Conservation (phyloP, 2,797 vertebrate genomes). For the Channallabes apus region DNA sequence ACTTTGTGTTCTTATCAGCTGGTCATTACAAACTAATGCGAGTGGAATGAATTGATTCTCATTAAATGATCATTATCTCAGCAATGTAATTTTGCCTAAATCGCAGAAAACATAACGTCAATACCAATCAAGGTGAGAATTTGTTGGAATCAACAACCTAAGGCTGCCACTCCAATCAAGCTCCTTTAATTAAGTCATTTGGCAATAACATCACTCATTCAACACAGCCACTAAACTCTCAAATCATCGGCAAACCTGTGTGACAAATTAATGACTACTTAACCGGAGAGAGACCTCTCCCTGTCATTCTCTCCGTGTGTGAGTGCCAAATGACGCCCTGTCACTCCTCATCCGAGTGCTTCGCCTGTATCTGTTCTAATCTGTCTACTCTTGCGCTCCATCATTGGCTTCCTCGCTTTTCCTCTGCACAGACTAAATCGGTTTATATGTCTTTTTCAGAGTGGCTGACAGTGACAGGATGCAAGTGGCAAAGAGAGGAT, state of each 20-base stretch:
- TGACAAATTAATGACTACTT: conserved; percentile 49
- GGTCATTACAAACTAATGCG: conserved; percentile 13
- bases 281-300: conserved; percentile 28
- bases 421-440: conserved; percentile 45
- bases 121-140: conserved; percentile 17
- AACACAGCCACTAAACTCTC: conserved; percentile 8
- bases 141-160: conserved; percentile 34
- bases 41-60: conserved; percentile 21
- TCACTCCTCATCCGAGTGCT: conserved; percentile 33
- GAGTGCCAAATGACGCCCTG: conserved; percentile 44
- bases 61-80: conserved; percentile 28
- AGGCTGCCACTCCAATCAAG: conserved; percentile 25
- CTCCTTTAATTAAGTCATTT: conserved; percentile 35
- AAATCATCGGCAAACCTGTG: conserved; percentile 28
- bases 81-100: conserved; percentile 18
- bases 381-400: conserved; percentile 32
- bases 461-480: conserved; percentile 58
- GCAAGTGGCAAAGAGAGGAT: conserved; percentile 68
- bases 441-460: conserved; percentile 52
- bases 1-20: background rate
- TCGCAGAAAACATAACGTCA: conserved; percentile 13
- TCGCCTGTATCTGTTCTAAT: conserved; percentile 41
- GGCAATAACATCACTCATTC: conserved; percentile 28
- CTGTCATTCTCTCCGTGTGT: conserved; percentile 26
- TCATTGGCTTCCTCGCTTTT: conserved; percentile 45